Base-by-base conservation (phyloP, 2,888 invertebrate species). In the Blastobasis adustella region DNA sequence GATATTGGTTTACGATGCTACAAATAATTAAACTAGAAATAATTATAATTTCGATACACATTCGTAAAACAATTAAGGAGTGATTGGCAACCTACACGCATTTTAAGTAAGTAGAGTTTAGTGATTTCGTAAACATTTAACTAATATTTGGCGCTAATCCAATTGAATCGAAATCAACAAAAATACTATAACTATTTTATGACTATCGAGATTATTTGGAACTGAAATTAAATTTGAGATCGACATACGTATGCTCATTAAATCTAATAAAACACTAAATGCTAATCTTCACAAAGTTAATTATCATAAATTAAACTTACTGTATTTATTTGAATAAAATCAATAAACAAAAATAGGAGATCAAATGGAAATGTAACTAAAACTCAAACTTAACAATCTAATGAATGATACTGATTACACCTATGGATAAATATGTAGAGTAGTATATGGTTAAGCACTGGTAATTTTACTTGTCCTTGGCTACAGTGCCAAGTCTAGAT, bases 131-230 rank as follows among this genome's bases (percentile, higher is more conserved):
- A 66, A 65, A 71, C 66, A 76, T 73, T 80, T 79, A 79, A 77
- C 82, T 87, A 86, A 86, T 88, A 84, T 87, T 88, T 87, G 86
- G 87, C 67, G 71, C 75, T 78, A 79, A 77, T 76, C 64, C 62
- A 78, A 75, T 66, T 67, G 63, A 66, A 68, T 75, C 67, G 66
- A 62, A 71, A 71, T 60, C 53, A 66, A 67, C 60, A 71, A 73
- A 69, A 61, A 57, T 62, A 66, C 62, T 57, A 66, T 64, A 68
- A 69, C 67, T 47, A 49, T 62, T 68, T 66, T 73, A 79, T 82
- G 84, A 88, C 87, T 87, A 85, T 76, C 72, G 73, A 71, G 61
- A 76, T 74, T 79, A 81, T 85, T 87, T 87, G 84, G 85, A 83
- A 86, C 79, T 87, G 73, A 81, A 79, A 74, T 75, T 67, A 76